Base-by-base conservation (phyloP, 2,797 vertebrate species). In the Pipistrellus kuhlii region DNA sequence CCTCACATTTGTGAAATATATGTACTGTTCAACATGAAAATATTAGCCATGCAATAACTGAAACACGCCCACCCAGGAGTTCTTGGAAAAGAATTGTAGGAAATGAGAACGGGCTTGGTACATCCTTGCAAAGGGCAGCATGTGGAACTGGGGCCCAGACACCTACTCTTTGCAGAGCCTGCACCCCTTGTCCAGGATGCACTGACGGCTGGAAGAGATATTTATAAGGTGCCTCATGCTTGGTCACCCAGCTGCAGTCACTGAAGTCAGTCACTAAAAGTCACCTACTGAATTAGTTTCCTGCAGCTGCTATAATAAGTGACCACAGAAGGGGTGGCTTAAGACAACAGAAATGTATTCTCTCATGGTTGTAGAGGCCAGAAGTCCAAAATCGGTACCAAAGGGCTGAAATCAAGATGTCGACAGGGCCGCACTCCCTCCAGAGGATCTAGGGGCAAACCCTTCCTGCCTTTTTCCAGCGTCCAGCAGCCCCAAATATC, bases 51-150 rank as follows among this genome's bases (percentile, higher is more conserved):
- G 10, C 4, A 5, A 1, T 59, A 11, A 35, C 64, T 8, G 27
- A 83, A 51, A 53, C 84, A 73, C 2, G 2, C 10, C 13, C 2
- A 0, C 32, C 27, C 1, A 0, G 20, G 55, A 44, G 55, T 73
- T 9, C 15, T 35, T n/a, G 17, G 62, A 21, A 32, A 80, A 80
- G 30, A 27, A 23, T 10, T 11, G 1, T 51, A 20, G 51, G 38
- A 62, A n/a, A 30, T 6, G 3, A 15, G 30, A 32, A 30, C 0
- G 0, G 14, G 51, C 23, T 12, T 66, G 73, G 2, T 15, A 0
- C 23, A 0, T 57, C 8, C 30, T 85, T 46, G 55, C 72, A 73
- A 66, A 95, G 53, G 44, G 57, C 88, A 66, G 5, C 1, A 1
- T 1, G 0, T 51, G 66, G 41, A 23, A 41, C 57, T 3, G 0